Conservation (phyloP, 2,888 invertebrate species). For the Nipponacmea schrenckii region DNA sequence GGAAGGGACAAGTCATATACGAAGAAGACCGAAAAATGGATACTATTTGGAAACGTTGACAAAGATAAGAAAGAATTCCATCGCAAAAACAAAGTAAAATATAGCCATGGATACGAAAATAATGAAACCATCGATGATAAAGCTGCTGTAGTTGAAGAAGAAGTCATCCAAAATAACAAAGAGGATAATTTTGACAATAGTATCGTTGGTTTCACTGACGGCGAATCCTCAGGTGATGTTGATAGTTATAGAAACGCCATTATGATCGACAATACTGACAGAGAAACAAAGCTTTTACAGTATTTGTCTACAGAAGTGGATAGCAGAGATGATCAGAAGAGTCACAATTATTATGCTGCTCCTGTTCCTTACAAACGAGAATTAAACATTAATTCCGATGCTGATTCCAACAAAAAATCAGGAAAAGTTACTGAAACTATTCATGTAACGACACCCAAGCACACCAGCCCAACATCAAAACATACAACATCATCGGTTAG, state of each 20-base stretch:
- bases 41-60: neutral
- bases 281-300: neutral
- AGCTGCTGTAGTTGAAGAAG: neutral
- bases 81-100: neutral
- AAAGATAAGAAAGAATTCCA: neutral
- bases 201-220: neutral
- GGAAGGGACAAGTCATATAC: neutral
- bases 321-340: neutral
- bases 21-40: neutral
- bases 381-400: too few relatives aligned
- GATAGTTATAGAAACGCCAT: neutral
- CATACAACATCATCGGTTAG: too few relatives aligned
- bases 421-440: too few relatives aligned
- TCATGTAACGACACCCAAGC: too few relatives aligned
- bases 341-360: neutral
- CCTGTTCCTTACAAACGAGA: neutral
- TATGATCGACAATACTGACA: conserved; percentile 1
- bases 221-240: neutral
- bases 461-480: too few relatives aligned
- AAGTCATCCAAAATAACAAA: neutral
- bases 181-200: neutral
- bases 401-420: too few relatives aligned
- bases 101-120: neutral
- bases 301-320: neutral
- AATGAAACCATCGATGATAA: neutral